These are phyloP conservation scores for Caiman crocodilus DNA, from an alignment of 2,797 vertebrate genomes.

Conservation along the genomic window DNA sequence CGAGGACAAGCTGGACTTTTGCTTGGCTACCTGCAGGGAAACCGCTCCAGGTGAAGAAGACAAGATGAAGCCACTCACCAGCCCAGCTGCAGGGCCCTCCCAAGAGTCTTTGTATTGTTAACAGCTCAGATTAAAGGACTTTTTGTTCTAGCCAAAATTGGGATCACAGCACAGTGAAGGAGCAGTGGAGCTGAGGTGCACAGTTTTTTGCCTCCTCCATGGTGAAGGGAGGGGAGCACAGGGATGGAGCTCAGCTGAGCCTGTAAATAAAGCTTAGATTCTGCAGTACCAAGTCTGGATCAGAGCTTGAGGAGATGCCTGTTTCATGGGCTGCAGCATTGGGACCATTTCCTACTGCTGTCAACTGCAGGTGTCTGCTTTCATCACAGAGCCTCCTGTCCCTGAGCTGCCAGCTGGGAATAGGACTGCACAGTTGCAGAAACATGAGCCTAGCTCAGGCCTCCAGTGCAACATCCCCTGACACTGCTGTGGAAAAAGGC, in stretches of 20 bases:
- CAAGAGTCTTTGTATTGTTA: neutral
- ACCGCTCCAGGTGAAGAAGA: neutral
- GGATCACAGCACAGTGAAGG: no score
- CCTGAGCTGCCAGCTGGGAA: neutral
- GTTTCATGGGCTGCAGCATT: neutral
- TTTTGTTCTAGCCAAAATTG: neutral
- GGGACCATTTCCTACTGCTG: neutral
- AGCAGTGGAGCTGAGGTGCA: no score
- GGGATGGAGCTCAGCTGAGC: fast-evolving
- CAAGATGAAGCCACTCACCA: neutral
- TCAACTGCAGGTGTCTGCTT: neutral
- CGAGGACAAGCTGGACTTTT: neutral
- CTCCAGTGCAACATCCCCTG: neutral
- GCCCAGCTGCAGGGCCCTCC: neutral
- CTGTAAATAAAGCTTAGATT: neutral
- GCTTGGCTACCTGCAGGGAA: neutral
- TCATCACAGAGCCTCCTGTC: neutral
- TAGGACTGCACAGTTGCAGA: neutral
- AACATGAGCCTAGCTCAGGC: no score
- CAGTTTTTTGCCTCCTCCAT: no score
- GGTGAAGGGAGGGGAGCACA: neutral
- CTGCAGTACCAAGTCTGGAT: neutral
- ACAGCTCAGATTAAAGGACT: neutral
- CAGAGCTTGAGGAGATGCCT: fast-evolving
- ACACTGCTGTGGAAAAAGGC: slow-evolving; percentile 52